Conservation (phyloP, 2,797 vertebrate genomes). For the Melanotaenia pygmaea region DNA sequence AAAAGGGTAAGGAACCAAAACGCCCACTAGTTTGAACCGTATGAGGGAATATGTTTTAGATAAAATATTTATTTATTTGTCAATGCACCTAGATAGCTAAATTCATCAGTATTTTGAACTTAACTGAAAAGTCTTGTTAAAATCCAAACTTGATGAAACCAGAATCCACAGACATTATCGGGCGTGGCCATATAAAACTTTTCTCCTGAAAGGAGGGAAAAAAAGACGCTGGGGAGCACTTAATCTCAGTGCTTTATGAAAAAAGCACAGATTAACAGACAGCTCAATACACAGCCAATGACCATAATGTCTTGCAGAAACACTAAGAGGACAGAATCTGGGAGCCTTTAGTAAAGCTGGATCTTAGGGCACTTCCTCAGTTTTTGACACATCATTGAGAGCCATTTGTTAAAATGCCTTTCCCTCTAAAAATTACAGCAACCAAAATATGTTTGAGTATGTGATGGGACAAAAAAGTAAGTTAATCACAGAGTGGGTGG, state of each 20-base stretch:
- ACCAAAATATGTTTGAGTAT: conserved; percentile 27
- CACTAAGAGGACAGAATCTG: neutral
- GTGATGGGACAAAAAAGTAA: conserved; percentile 40
- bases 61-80: too few relatives aligned
- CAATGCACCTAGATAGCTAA: neutral
- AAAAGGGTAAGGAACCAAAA: neutral
- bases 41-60: neutral
- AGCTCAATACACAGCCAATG: neutral
- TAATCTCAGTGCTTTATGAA: neutral
- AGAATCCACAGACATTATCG: neutral
- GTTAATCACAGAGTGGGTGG: conserved; percentile 52
- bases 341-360: conserved; percentile 5
- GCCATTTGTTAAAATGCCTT: conserved; percentile 20
- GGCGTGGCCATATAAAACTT: neutral
- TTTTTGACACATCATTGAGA: conserved; percentile 8
- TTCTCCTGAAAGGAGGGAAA: neutral
- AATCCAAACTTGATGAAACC: neutral
- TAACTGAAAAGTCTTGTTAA: neutral
- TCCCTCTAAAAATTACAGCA: conserved; percentile 34
- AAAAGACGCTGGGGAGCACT: neutral
- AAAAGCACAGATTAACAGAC: neutral
- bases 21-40: neutral
- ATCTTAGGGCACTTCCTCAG: conserved; percentile 10
- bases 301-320: neutral
- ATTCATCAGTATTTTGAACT: neutral